Base-by-base conservation (phyloP, 2,797 vertebrate species). In the Cygnus olor region DNA sequence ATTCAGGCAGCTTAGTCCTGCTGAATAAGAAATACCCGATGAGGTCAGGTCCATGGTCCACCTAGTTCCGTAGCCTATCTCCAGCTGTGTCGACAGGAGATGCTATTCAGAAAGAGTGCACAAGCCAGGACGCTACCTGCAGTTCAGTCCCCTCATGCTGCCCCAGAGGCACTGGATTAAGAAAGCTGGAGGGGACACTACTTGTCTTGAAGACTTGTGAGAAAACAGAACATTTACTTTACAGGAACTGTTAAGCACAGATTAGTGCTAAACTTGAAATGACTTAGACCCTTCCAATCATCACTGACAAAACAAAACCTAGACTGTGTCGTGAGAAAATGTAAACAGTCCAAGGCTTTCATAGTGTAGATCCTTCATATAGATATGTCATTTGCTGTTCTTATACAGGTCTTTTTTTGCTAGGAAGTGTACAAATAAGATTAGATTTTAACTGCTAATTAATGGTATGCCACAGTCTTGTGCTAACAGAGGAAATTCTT, bases 361-460 rank as follows among this genome's bases (percentile, higher is more conserved):
- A n/a, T 83, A 83, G 42, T 60, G 9, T 70, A 56, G 32, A 63
- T 85, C 42, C 57, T 91, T 74, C 80, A 25, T 51, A 34, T 42
- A 69, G 72, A 73, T 65, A 66, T 21, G 51, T 69, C 4, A 19
- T 74, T 85, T 66, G 70, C 20, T 80, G 38, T 78, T 90, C 65
- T 82, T 82, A 69, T 85, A 85, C 54, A 61, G n/a, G 15, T 77
- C 8, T 19, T 83, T 89, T 89, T 91, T 79, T 84, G 88, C 69
- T 73, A 72, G 65, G 44, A 81, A 91, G 49, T 36, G 24, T 89
- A 74, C 47, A 92, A 89, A 95, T 89, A 40, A 92, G 58, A 73
- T 90, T 56, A 87, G 76, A 65, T 89, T 94, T 96, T 92, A 89
- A 58, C 45, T 73, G 63, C 80, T 94, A 92, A 92, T 95, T 95